Evolutionary conservation across 1,140 invertebrate species (phyloP).

Genomic region (Drosophila orosa): DNA sequence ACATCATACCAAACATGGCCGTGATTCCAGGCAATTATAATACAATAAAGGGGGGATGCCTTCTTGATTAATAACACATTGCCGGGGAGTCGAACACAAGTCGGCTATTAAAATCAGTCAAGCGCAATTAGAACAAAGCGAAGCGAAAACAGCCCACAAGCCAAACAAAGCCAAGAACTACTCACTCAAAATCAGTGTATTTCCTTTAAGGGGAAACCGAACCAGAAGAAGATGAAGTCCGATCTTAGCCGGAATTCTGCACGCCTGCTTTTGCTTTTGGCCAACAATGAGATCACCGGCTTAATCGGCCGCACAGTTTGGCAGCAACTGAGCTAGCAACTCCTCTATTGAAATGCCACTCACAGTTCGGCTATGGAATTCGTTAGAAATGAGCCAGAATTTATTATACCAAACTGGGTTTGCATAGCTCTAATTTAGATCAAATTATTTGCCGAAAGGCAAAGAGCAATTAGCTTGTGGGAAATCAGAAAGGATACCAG

Average conservation of each 20-base stretch:
- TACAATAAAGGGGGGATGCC: conserved; percentile 65
- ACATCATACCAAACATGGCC: conserved; percentile 65
- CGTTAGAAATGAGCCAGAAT: neutral
- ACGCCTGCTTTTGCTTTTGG: conserved; percentile 48
- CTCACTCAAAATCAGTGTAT: conserved; percentile 45
- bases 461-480: neutral
- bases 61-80: conserved; percentile 75
- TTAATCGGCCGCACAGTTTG: conserved; percentile 47
- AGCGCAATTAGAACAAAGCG: conserved; percentile 80
- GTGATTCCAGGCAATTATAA: conserved; percentile 72
- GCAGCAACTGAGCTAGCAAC: conserved; percentile 9
- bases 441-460: conserved; percentile 4
- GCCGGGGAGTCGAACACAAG: conserved; percentile 12
- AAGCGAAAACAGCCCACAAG: conserved; percentile 18
- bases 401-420: conserved; percentile 24
- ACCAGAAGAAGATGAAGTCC: conserved; percentile 15
- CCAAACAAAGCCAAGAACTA: conserved; percentile 32
- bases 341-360: conserved; percentile 33
- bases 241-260: conserved; percentile 69
- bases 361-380: conserved; percentile 26
- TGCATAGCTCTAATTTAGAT: conserved; percentile 2
- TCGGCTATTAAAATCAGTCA: conserved; percentile 76
- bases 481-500: neutral
- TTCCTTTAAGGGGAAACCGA: conserved; percentile 57
- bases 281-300: conserved; percentile 64